Evolutionary conservation across 2,888 invertebrate genomes (phyloP), one percentile per base, ranked within the genome.

Genomic region (Drosophila trichaetosa): DNA sequence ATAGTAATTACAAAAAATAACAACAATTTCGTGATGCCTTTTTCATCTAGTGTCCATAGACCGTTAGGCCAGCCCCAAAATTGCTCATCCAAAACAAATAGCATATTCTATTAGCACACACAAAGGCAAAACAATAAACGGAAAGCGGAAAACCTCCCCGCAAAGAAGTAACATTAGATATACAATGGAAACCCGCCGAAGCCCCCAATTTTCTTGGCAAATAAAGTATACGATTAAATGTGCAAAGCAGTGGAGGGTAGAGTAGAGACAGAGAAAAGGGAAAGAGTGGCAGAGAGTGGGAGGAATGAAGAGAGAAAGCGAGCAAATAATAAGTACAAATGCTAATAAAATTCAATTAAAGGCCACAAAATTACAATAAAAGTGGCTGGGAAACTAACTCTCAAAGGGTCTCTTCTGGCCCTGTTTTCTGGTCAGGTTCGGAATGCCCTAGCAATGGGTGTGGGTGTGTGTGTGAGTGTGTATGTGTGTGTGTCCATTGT

Each of bases 321-420:
- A 71, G 60, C 82, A 89, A 87, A 89, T 87, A 87, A 84, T 85
- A 89, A 89, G 85, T 89, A 85, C 82, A 85, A 90, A 82, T 86
- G 90, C 84, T 86, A 91, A 90, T 91, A 89, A 90, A 91, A 90
- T 91, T 91, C 91, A 91, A 90, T 91, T 90, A 90, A 87, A 87
- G 76, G 73, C 80, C 83, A 80, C 85, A 86, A 89, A 86, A 86
- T 89, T 90, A 89, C 88, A 89, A 90, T 88, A 83, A 90, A 86
- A 86, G 84, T 80, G 75, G 73, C 76, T 72, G 69, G 69, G 56
- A 83, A 83, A 90, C 83, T 85, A 75, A 77, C 81, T 79, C 52
- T 34, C 34, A 24, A 42, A 56, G 65, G 56, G 52, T 58, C 76
- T 31, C 7, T 18, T 21, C 29, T 16, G 27, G 29, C 5, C n/a